Percentiles rank a stretch among this genome's conserved stretches.
Evolutionary conservation across 1,140 invertebrate species (phyloP).

Genomic region (Coptotermes formosanus): DNA sequence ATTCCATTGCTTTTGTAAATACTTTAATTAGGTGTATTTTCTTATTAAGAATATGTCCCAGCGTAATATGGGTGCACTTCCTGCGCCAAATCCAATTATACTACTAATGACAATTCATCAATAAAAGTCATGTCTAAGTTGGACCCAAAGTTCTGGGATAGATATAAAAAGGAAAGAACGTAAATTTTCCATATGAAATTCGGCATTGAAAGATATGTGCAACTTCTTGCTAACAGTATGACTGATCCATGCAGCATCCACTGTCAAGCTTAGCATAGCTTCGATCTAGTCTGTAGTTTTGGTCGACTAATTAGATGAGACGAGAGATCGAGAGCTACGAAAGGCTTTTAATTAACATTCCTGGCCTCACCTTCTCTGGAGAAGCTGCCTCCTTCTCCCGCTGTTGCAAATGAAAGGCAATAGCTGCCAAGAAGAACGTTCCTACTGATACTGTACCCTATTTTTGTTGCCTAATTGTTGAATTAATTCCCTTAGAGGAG

Average conservation of each 20-base stretch:
- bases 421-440: constrained; percentile 44
- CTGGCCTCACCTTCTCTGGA: constrained; percentile 42
- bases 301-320: constrained; percentile 45
- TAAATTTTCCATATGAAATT: too few relatives aligned
- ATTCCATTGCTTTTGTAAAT: too few relatives aligned
- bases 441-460: constrained; percentile 34
- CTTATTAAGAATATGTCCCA: too few relatives aligned
- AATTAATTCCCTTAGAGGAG: constrained; percentile 43
- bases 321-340: constrained; percentile 42
- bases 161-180: too few relatives aligned
- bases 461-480: constrained; percentile 47
- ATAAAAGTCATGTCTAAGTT: too few relatives aligned
- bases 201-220: neutral
- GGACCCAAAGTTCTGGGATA: too few relatives aligned
- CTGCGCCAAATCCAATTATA: too few relatives aligned
- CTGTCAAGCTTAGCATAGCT: constrained; percentile 5
- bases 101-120: too few relatives aligned
- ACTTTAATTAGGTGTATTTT: too few relatives aligned
- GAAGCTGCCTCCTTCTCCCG: constrained; percentile 27
- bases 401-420: constrained; percentile 46
- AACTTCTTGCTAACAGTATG: neutral
- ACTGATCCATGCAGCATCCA: neutral
- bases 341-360: constrained; percentile 51
- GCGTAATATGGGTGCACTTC: too few relatives aligned
- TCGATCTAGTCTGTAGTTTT: constrained; percentile 13